Evolutionary conservation across 2,888 invertebrate genomes (phyloP).

Genomic region (Drosophila niveifrons): DNA sequence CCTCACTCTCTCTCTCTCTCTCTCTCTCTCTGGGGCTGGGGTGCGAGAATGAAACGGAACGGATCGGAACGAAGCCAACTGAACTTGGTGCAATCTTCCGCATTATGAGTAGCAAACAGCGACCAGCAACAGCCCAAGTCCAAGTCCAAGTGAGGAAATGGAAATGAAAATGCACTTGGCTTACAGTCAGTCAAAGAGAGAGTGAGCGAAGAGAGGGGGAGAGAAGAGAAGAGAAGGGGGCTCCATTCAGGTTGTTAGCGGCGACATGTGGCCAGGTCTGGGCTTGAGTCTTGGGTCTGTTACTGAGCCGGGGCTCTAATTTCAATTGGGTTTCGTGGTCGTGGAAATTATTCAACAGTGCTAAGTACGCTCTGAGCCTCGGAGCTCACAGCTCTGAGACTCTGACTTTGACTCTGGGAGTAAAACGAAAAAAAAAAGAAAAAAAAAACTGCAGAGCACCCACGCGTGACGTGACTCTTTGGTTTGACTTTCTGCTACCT

Average conservation of each 20-base stretch:
- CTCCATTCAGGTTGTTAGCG: constrained; percentile 73
- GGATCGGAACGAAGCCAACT: constrained; percentile 39
- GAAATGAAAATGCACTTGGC: constrained; percentile 81
- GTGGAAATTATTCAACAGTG: constrained; percentile 81
- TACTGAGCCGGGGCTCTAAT: constrained; percentile 75
- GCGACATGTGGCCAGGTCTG: constrained; percentile 75
- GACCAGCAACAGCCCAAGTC: constrained; percentile 25
- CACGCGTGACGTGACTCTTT: constrained; percentile 82
- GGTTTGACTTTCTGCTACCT: constrained; percentile 71
- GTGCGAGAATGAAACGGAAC: constrained; percentile 63
- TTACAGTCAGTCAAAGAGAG: constrained; percentile 36
- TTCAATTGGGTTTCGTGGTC: constrained; percentile 81
- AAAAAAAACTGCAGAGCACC: constrained; percentile 60
- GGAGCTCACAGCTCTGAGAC: constrained; percentile 28
- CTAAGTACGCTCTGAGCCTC: constrained; percentile 74
- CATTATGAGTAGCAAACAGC: constrained; percentile 69
- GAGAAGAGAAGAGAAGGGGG: constrained; percentile 11
- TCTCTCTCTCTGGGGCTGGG: constrained; percentile 13
- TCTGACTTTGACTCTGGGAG: constrained; percentile 29
- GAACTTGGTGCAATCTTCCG: constrained; percentile 76
- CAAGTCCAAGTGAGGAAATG: constrained; percentile 63
- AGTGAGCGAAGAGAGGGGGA: not conserved
- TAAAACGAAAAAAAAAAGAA: too few relatives aligned
- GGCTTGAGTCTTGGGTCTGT: constrained; percentile 45
- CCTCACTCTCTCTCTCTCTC: not conserved